Percentiles rank a stretch among this genome's conserved stretches.
Conservation (phyloP, 2,888 invertebrate species). For the Siphlonurus alternatus region DNA sequence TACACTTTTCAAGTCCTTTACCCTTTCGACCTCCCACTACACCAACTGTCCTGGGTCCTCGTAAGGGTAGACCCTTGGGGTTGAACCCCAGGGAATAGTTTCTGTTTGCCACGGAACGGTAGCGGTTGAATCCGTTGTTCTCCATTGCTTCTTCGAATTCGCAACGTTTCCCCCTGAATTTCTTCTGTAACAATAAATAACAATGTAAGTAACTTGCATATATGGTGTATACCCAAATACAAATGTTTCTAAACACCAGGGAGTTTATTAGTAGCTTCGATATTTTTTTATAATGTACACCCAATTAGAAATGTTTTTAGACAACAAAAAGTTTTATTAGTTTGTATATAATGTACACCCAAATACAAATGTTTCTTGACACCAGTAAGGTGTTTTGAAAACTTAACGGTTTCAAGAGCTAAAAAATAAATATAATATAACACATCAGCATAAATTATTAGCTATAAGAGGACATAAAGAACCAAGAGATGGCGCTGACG, state of each 20-base stretch:
- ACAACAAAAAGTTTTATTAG: no score
- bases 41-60: slow-evolving; percentile 22
- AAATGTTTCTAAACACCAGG: neutral
- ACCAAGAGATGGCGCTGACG: no score
- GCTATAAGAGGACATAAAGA: no score
- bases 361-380: no score
- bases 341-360: no score
- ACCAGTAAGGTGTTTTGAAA: no score
- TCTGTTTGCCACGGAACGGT: slow-evolving; percentile 39
- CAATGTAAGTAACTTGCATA: slow-evolving; percentile 18
- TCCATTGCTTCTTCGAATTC: slow-evolving; percentile 42
- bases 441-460: no score
- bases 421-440: no score
- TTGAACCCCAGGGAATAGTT: slow-evolving; percentile 47
- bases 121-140: slow-evolving; percentile 44
- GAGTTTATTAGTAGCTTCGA: no score
- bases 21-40: neutral
- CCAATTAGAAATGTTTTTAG: no score
- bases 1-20: slow-evolving; percentile 29
- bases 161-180: slow-evolving; percentile 39
- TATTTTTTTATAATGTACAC: no score
- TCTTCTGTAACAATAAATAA: slow-evolving; percentile 37
- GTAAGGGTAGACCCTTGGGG: slow-evolving; percentile 37
- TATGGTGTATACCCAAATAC: neutral
- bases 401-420: no score